Evolutionary conservation across 92 coral and sea anemone species (phyloP), one percentile per base, ranked within the genome.

Genomic region (Zoanthus sociatus): DNA sequence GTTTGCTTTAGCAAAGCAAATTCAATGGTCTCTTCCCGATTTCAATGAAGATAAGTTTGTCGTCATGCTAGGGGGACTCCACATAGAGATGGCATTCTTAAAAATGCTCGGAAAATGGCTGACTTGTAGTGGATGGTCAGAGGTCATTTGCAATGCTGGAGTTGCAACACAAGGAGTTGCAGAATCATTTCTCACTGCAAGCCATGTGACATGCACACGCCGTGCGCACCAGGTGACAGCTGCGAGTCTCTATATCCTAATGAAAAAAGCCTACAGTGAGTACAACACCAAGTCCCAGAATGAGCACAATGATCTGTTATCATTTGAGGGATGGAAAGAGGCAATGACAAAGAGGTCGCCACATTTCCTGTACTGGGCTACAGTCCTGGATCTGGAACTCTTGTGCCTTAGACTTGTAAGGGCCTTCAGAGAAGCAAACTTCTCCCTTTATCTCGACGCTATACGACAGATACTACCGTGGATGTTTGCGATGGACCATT

Each of bases 401-500:
- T 37, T 10, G 54, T 69, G 66, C 72, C 87, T 91, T 4, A 72
- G 61, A 33, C 84, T 56, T 56, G 64, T 56, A 15, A 56, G 64
- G 64, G 11, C 64, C 11, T 56, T 56, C 13, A 56, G 64, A 56
- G 64, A 56, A 11, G 64, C 64, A 11, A 56, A 87, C 83, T 93
- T 91, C 67, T 21, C 88, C 31, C 78, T 91, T 42, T 93, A 91
- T 73, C 88, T 87, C 61, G 66, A 91, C 26, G 77, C 91, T 47
- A 58, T 87, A 60, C 70, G 86, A 73, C 84, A 89, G 83, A 83
- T 93, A 54, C 78, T 91, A 51, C 94, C 94, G 14, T 91, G 94
- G 91, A 67, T 93, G 91, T 91, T 93, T 87, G 92, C 93, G 13
- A 71, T 88, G 88, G 89, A 88, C 54, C 90, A 88, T n/a, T 63